Conservation (phyloP, 2,888 invertebrate species). For the Zelleria hepariella region DNA sequence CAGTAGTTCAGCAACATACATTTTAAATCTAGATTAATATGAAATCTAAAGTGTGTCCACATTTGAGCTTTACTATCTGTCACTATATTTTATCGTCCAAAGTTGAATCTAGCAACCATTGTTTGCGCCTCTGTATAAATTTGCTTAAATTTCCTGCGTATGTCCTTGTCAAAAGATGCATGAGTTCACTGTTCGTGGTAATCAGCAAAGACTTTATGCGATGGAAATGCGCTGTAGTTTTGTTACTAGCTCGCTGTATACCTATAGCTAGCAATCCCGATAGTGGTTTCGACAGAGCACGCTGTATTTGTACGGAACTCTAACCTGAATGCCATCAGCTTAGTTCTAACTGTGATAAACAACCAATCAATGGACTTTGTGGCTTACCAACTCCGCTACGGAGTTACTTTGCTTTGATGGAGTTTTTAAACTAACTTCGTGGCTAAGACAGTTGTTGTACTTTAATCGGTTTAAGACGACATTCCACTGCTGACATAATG, state of each 20-base stretch:
- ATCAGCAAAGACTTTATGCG: not conserved
- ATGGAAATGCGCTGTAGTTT: not conserved
- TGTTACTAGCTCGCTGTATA: not conserved
- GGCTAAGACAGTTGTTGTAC: not conserved
- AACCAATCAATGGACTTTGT: slow-evolving; percentile 22
- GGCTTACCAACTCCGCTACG: not conserved
- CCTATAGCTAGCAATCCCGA: slow-evolving; percentile 20
- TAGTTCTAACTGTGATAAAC: slow-evolving; percentile 19
- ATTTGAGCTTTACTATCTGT: too few species aligned
- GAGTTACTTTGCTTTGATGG: not conserved
- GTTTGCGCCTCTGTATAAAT: too few species aligned
- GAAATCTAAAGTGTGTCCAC: too few species aligned
- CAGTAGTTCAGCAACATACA: too few species aligned
- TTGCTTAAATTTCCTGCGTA: too few species aligned
- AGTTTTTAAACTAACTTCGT: not conserved
- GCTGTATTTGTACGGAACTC: slow-evolving; percentile 25
- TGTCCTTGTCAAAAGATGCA: too few species aligned
- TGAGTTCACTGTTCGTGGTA: not conserved
- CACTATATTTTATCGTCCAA: too few species aligned
- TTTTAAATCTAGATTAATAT: too few species aligned
- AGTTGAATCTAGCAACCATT: too few species aligned
- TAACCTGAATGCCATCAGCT: slow-evolving; percentile 12
- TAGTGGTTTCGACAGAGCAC: slow-evolving; percentile 28
- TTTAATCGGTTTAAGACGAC: not conserved
- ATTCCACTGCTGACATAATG: not conserved